phyloP scores from a whole-genome alignment of 2,888 invertebrate species.

The Ormyrus rosae region DNA sequence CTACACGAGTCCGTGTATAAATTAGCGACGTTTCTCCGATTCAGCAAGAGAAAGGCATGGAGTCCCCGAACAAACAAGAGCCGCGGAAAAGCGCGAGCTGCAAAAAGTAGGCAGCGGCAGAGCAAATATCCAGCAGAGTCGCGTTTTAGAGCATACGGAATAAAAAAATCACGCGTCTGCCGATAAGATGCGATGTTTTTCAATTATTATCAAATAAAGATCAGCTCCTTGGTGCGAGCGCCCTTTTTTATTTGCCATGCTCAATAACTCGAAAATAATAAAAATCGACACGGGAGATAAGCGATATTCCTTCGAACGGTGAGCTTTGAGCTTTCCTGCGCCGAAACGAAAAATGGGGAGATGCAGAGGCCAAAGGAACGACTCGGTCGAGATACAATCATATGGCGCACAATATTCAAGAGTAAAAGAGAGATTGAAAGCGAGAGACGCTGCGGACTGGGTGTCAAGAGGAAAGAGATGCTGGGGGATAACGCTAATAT shows the following conservation, averaged over 20 bases:
- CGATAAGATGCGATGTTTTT: no score
- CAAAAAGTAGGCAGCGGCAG: no score
- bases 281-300: not conserved
- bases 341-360: not conserved
- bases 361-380: not conserved
- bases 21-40: conserved; percentile 8
- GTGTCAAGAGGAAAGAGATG: not conserved
- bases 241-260: not conserved
- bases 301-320: not conserved
- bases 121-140: no score
- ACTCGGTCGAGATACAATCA: conserved; percentile 5
- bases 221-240: not conserved
- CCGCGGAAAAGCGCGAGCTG: no score
- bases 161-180: no score
- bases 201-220: not conserved
- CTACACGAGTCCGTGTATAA: not conserved
- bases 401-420: conserved; percentile 21
- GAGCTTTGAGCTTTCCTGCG: conserved; percentile 22
- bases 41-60: not conserved
- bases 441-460: not conserved
- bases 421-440: conserved; percentile 3
- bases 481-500: not conserved
- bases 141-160: no score
- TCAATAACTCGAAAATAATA: conserved; percentile 33
- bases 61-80: no score